Evolutionary conservation across 2,797 vertebrate species (phyloP), one percentile per base, ranked within the genome.

Genomic region (Gobionotothen gibberifrons): DNA sequence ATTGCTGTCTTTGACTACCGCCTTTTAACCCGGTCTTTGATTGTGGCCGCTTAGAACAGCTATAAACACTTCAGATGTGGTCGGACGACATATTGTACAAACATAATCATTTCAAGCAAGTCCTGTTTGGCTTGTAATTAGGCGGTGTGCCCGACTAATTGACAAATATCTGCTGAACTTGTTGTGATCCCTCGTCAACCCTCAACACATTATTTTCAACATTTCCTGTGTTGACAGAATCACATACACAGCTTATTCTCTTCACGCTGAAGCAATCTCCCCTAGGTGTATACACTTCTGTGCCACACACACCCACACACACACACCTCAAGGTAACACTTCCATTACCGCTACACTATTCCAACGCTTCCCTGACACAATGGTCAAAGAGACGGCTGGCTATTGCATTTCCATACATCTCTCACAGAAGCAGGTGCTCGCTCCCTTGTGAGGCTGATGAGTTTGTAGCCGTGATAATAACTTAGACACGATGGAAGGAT

Each of bases 361-460:
- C 39, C 79, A 78, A 81, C 61, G 62, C 61, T 26, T 77, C 22
- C 42, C 58, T 52, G 67, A 81, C 80, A 64, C 51, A 3, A 0
- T 3, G 0, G 55, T 46, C 47, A 79, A 66, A 79, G 63, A 72
- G 44, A 53, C 44, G 21, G 66, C 3, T 2, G 14, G n/a, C 47
- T 26, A 40, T 72, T 78, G 53, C 56, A 17, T 79, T 74, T 54
- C 36, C 57, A 57, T 36, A 72, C 71, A 51, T 57, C 58, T 36
- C 15, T 46, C 14, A 43, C 16, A 36, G 61, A 75, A 61, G 60
- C 43, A 67, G 55, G 72, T 19, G 47, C 71, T 70, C 63, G 13
- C 65, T 70, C 82, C 60, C 58, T 81, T 32, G 77, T 13, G 51
- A 83, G 54, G 65, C 55, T 15, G 72, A 81, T 71, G 72, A 77